Evolutionary conservation across 2,797 vertebrate genomes (phyloP), one percentile per base, ranked within the genome.

Genomic region (Odontamblyopus rebecca): DNA sequence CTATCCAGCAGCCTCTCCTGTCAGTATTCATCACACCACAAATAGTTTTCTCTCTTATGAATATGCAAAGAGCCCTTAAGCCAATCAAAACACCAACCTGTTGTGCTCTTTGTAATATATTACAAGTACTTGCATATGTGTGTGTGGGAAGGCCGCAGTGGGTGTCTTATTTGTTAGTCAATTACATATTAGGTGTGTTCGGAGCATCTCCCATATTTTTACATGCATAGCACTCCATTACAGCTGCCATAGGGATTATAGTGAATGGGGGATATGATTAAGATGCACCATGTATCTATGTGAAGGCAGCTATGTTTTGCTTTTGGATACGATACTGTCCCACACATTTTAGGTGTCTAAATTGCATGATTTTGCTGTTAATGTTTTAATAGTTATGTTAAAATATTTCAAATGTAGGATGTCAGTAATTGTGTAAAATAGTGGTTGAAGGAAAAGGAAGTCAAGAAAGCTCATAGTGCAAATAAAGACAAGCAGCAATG

Each of bases 1-100:
- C n/a, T 82, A 74, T 85, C 70, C 81, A 85, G 86, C 84, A 83
- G 78, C 61, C 67, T 68, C 73, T 74, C 72, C 84, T 79, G 84
- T 85, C 88, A 87, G 78, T 72, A 80, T 84, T 79, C 86, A 87
- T 90, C 85, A 86, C 79, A 77, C 77, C 71, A 78, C 71, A 86
- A 89, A 88, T 84, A 70, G 71, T 77, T 81, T 84, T 82, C 67
- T 53, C n/a, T 63, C 72, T 82, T 80, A 89, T 89, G 75, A 88
- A 90, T 89, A 90, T 89, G 77, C 85, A 90, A 83, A 83, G 67
- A 19, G 0, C 1, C 61, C 71, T 72, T n/a, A 41, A 77, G 81
- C 74, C 84, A 79, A 82, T 89, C 81, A 78, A 75, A 80, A 78
- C 64, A 78, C 60, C 64, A 70, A 72, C 70, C 73, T 70, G 44